Evolutionary conservation across 2,888 invertebrate genomes (phyloP), one percentile per base, ranked within the genome.

Genomic region (Strigamia crassipes): DNA sequence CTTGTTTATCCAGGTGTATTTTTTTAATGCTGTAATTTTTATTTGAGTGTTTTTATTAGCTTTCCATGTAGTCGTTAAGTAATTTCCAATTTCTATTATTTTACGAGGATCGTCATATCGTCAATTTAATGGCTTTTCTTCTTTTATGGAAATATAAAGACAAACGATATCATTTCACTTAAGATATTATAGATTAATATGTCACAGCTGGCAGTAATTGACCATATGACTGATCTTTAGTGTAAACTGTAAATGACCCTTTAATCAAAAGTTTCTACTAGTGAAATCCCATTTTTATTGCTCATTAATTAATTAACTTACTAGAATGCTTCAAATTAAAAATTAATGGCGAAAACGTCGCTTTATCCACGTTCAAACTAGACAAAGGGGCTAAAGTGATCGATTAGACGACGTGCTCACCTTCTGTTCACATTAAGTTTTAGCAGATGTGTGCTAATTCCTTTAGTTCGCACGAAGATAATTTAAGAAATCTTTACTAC

Each of bases 81-180:
- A 66, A 66, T 66, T 66, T 31, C 66, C 66, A 66, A 66, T 66
- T 66, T 66, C 66, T 27, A 66, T 23, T 66, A 31, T 31, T 66
- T 66, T 66, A 66, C 27, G 66, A 66, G 66, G 23, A 23, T 66
- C 31, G 66, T 66, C 66, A 12, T 66, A 66, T 66, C 15, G 27
- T 23, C 66, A 23, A 66, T 27, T 66, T 66, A 27, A 66, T 27
- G 27, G 66, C 10, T 18, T 61, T 66, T 31, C 66, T 1, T 27
- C 31, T 66, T 66, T 66, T 21, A 66, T 66, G 66, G 66, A 66
- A 31, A 66, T 66, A 66, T 66, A 66, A 66, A 66, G 66, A 66
- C 31, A n/a, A 66, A 31, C 66, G 12, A 23, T 66, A 66, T 31
- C 15, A 27, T 23, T 27, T 6, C 27, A 27, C 66, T 66, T 66